Evolutionary conservation across 2,797 vertebrate species (phyloP).

Genomic region (Lepilemur septentrionalis): DNA sequence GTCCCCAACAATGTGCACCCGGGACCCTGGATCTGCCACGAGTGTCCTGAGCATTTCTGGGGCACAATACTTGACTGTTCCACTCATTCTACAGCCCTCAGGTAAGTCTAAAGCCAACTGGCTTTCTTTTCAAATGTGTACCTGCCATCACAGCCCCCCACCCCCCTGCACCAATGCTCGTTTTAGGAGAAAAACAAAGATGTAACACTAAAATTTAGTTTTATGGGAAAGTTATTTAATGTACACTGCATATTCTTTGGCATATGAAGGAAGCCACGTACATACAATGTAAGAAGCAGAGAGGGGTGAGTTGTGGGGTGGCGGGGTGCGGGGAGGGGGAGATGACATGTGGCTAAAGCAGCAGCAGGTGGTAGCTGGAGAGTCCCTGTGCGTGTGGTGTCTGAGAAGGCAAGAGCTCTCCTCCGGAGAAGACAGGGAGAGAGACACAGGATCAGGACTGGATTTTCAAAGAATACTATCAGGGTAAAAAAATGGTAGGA

Average conservation of each 20-base stretch:
- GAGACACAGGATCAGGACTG: neutral
- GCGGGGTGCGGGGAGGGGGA: accelerated
- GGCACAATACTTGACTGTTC: neutral
- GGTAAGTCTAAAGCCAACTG: neutral
- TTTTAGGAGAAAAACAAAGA: neutral
- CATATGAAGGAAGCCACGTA: neutral
- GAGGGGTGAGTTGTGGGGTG: neutral
- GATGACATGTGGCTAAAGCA: accelerated
- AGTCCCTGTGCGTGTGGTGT: neutral
- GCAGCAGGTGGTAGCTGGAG: neutral
- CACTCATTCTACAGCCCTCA: neutral
- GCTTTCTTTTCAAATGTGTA: neutral
- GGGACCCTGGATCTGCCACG: neutral
- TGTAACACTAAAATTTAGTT: neutral
- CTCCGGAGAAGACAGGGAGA: neutral
- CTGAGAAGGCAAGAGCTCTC: neutral
- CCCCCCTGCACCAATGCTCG: neutral
- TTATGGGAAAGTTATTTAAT: neutral
- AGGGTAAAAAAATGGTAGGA: neutral
- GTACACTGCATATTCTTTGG: neutral
- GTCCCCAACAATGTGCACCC: neutral
- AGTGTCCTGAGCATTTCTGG: neutral
- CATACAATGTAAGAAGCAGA: neutral
- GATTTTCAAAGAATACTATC: neutral
- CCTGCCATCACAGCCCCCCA: neutral